Conservation (phyloP, 2,888 invertebrate species). For the Caenorhabditis angaria region DNA sequence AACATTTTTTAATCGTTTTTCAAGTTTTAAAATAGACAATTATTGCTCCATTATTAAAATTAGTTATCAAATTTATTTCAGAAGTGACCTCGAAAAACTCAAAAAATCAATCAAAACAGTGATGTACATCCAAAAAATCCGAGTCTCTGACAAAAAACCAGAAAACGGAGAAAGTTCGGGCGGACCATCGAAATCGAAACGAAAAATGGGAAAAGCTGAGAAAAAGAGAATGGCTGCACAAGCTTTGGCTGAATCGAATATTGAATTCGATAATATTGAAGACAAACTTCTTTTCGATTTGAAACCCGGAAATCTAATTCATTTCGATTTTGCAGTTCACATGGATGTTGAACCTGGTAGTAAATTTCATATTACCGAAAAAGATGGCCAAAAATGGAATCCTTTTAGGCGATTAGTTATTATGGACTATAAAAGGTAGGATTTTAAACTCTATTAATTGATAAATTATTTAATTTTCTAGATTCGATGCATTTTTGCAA, state of each 20-base stretch:
- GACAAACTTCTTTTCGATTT: conserved; percentile 60
- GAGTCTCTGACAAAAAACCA: conserved; percentile 34
- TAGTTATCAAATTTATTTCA: too few relatives aligned
- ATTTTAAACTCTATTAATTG: background rate
- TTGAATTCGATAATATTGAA: conserved; percentile 64
- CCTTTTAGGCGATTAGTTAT: conserved; percentile 61
- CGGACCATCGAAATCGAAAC: conserved; percentile 39
- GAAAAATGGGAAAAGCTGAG: conserved; percentile 62
- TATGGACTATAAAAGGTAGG: conserved; percentile 38
- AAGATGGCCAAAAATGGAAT: conserved; percentile 57
- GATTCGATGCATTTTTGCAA: conserved; percentile 37
- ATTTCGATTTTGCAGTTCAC: conserved; percentile 67
- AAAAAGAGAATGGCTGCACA: conserved; percentile 59
- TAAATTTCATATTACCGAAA: conserved; percentile 62
- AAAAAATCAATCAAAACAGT: conserved; percentile 34
- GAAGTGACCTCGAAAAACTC: conserved; percentile 39
- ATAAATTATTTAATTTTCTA: background rate
- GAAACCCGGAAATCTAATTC: conserved; percentile 33
- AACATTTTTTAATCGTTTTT: conserved; percentile 12
- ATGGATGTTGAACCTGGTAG: conserved; percentile 66
- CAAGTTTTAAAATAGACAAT: background rate
- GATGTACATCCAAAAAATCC: conserved; percentile 55
- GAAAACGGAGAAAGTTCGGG: conserved; percentile 13
- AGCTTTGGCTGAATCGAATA: conserved; percentile 47
- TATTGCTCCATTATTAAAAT: too few relatives aligned